These are phyloP conservation scores for Troides aeacus DNA, from an alignment of 2,888 invertebrate genomes.

Conservation along the genomic window DNA sequence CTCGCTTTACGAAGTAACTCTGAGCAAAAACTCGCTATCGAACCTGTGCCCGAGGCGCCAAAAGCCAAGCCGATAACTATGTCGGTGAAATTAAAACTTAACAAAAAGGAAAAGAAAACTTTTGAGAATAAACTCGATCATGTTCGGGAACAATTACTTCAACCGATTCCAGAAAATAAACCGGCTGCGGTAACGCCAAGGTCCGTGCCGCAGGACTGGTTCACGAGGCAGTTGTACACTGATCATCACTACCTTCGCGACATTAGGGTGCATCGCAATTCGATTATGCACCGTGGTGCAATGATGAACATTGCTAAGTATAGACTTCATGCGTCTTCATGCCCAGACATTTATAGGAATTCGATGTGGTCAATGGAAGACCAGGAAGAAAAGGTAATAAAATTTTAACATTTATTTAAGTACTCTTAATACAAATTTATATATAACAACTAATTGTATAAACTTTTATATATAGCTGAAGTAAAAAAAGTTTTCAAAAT, in stretches of 20 bases:
- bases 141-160: conserved; percentile 64
- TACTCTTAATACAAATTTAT: not conserved
- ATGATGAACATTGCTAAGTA: conserved; percentile 92
- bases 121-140: conserved; percentile 68
- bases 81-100: conserved; percentile 81
- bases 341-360: conserved; percentile 93
- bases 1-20: conserved; percentile 82
- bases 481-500: no score
- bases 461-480: no score
- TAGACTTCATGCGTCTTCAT: conserved; percentile 91
- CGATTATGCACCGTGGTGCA: conserved; percentile 92
- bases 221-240: conserved; percentile 76
- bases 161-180: conserved; percentile 71
- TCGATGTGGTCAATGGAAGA: conserved; percentile 91
- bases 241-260: conserved; percentile 85
- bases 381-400: conserved; percentile 80
- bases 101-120: conserved; percentile 52
- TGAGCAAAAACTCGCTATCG: conserved; percentile 79
- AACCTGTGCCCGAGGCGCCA: conserved; percentile 48
- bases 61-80: conserved; percentile 80
- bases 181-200: conserved; percentile 54
- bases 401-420: not conserved
- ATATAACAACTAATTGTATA: no score
- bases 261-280: conserved; percentile 87
- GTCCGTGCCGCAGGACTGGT: conserved; percentile 62